These are phyloP conservation scores for Papilio protenor DNA, from an alignment of 2,888 invertebrate species.

Conservation along the genomic window DNA sequence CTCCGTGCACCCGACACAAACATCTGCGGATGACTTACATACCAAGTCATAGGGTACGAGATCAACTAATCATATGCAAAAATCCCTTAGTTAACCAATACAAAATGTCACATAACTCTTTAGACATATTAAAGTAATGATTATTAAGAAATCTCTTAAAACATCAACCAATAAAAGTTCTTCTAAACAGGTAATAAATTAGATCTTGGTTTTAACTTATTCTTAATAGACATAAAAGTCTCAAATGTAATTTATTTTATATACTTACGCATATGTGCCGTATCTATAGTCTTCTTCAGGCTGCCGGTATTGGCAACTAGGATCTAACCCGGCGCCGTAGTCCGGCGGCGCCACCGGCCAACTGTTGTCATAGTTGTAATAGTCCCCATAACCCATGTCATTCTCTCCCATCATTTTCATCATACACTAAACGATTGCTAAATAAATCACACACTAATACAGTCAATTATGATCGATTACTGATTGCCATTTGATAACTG, in stretches of 20 bases:
- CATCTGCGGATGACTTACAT: too few relatives aligned
- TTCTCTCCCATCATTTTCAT: constrained; percentile 85
- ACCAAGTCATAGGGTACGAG: too few relatives aligned
- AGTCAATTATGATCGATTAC: constrained; percentile 43
- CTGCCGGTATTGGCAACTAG: constrained; percentile 69
- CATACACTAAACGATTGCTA: constrained; percentile 57
- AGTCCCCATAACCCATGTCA: constrained; percentile 83
- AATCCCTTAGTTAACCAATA: too few relatives aligned
- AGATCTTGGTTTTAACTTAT: not conserved
- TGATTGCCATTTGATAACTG: constrained; percentile 45
- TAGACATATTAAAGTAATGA: not conserved
- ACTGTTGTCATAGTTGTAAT: constrained; percentile 85
- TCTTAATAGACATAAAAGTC: not conserved
- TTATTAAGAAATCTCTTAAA: not conserved
- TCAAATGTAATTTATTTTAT: constrained; percentile 1
- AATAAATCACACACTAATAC: constrained; percentile 46
- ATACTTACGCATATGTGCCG: constrained; percentile 85
- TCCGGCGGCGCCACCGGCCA: constrained; percentile 90
- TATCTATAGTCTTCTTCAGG: constrained; percentile 89
- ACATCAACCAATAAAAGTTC: not conserved
- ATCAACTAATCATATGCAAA: too few relatives aligned
- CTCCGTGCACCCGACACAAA: too few relatives aligned
- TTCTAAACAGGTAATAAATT: not conserved
- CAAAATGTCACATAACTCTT: not conserved
- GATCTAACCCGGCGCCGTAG: constrained; percentile 85